phyloP scores from a whole-genome alignment of 2,888 invertebrate genomes.

The Dioctria rufipes region DNA sequence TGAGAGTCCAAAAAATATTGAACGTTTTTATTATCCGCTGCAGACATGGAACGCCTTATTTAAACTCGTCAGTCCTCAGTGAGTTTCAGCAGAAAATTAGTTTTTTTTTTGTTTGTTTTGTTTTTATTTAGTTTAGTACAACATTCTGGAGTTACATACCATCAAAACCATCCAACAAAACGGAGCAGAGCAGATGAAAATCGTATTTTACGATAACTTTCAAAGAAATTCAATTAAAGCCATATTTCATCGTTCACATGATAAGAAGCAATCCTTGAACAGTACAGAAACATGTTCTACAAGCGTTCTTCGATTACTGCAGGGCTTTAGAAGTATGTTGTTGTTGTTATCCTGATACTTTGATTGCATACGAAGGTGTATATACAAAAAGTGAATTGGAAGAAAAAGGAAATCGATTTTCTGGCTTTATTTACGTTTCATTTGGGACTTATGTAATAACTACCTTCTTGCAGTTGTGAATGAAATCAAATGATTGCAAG shows the following conservation, averaged over 20 bases:
- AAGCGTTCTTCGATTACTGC: not conserved
- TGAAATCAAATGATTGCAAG: too few species aligned
- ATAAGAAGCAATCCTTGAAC: not conserved
- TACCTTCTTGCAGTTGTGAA: too few species aligned
- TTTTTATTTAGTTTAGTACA: not conserved
- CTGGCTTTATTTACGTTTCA: too few species aligned
- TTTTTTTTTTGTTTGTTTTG: not conserved
- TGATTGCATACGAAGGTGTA: not conserved
- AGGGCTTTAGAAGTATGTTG: not conserved
- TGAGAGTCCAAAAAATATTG: not conserved
- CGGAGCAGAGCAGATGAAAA: not conserved
- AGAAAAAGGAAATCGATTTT: too few species aligned
- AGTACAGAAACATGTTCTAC: not conserved
- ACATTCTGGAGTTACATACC: not conserved
- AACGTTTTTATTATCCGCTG: not conserved
- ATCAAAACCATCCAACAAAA: too few species aligned
- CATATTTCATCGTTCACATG: not conserved
- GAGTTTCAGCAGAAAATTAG: not conserved
- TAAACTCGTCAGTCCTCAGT: not conserved
- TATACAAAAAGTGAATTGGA: too few species aligned
- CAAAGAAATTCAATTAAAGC: conserved; percentile 13
- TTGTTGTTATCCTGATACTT: not conserved
- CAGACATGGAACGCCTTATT: not conserved
- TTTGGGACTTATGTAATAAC: too few species aligned
- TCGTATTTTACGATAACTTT: not conserved